A percentile compares a stretch with the other conserved stretches of the same genome.
Evolutionary conservation across 1,140 invertebrate genomes (phyloP).

Genomic region (Trichonephila clavata): DNA sequence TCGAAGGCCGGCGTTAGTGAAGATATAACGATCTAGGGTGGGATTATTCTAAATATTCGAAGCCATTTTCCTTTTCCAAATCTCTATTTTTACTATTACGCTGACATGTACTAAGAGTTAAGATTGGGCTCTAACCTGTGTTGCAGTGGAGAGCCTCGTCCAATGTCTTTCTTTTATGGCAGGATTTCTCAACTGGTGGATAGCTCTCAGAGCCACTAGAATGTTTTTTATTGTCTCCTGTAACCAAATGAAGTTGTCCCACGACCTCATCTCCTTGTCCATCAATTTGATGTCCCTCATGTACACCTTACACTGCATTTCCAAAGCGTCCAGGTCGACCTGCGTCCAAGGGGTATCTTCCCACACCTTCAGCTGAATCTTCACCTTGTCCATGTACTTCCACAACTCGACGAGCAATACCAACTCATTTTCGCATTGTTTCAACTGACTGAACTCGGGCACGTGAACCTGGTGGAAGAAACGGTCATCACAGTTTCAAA

Average conservation of each 20-base stretch:
- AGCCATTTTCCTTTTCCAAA: too few species aligned
- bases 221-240: constrained; percentile 95
- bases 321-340: constrained; percentile 98
- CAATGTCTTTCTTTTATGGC: constrained; percentile 97
- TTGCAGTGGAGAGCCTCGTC: constrained; percentile 97
- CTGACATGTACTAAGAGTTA: too few species aligned
- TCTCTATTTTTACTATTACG: too few species aligned
- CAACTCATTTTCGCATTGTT: constrained; percentile 94
- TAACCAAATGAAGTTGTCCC: constrained; percentile 92
- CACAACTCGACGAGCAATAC: constrained; percentile 95
- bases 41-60: too few species aligned
- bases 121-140: constrained; percentile 86
- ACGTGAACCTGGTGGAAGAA: constrained; percentile 82
- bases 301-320: constrained; percentile 98
- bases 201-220: constrained; percentile 92
- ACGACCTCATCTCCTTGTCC: constrained; percentile 92
- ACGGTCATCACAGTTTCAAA: too few species aligned
- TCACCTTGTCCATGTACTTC: constrained; percentile 96
- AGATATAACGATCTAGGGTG: too few species aligned
- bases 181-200: constrained; percentile 96
- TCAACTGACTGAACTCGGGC: constrained; percentile 95
- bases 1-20: too few species aligned
- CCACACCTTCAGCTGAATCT: constrained; percentile 96
- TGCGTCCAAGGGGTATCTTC: constrained; percentile 97
- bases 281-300: constrained; percentile 92